Evolutionary conservation across 2,113 vertebrate genomes (phyloP).

Genomic region (Lycaon pictus): DNA sequence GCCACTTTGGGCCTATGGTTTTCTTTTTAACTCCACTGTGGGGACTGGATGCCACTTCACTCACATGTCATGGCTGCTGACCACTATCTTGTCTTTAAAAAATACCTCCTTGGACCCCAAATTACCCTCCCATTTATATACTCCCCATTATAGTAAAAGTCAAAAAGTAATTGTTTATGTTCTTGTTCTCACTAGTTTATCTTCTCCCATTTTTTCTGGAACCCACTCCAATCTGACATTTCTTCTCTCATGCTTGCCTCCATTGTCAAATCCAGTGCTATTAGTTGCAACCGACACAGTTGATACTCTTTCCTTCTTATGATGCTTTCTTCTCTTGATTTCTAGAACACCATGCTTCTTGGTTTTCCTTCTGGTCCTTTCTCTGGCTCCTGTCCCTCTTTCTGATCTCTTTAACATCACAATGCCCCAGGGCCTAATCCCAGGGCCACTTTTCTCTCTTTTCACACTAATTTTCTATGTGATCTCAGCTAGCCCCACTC

Average conservation of each 20-base stretch:
- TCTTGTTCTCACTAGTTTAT: neutral
- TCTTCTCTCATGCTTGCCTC: neutral
- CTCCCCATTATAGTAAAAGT: neutral
- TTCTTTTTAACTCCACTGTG: neutral
- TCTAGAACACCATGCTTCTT: neutral
- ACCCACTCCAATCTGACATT: neutral
- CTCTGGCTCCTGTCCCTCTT: neutral
- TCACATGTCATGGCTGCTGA: neutral
- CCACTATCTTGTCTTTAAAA: slow-evolving; percentile 13
- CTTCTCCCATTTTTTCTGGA: slow-evolving; percentile 8
- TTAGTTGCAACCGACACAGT: neutral
- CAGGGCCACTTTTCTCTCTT: neutral
- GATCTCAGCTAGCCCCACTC: neutral
- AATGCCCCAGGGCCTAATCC: neutral
- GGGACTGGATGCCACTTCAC: neutral
- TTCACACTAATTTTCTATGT: neutral
- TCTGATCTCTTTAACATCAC: neutral
- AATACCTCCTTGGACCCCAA: slow-evolving; percentile 8
- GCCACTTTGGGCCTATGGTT: neutral
- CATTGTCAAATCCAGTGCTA: neutral
- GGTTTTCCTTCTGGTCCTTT: neutral
- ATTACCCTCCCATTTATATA: neutral
- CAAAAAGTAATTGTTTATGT: neutral
- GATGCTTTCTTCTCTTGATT: neutral
- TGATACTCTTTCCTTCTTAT: neutral